Percentiles rank a stretch among this genome's conserved stretches.
These are phyloP conservation scores for Ochropleura leucogaster DNA, from an alignment of 2,888 invertebrate species.

Conservation along the genomic window DNA sequence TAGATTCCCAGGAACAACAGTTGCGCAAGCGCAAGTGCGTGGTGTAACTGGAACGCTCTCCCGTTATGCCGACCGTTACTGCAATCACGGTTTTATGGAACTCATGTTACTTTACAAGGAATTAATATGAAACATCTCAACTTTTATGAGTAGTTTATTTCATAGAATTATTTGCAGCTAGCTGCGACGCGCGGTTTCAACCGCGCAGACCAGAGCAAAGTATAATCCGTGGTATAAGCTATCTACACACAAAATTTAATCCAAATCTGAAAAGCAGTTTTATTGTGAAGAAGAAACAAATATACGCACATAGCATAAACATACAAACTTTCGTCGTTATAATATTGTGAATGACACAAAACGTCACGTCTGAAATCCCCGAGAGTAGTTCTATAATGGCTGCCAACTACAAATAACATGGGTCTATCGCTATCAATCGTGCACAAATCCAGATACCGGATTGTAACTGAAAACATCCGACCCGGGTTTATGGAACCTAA, in stretches of 20 bases:
- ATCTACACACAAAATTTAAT: no score
- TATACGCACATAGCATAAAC: no score
- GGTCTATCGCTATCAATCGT: neutral
- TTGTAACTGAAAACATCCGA: neutral
- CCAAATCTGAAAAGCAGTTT: no score
- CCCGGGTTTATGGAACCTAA: neutral
- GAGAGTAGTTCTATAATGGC: neutral
- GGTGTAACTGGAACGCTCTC: constrained; percentile 74
- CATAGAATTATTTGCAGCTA: neutral
- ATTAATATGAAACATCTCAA: constrained; percentile 33
- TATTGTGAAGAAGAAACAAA: no score
- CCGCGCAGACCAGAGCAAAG: no score
- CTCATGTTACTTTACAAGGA: constrained; percentile 65
- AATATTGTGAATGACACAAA: neutral
- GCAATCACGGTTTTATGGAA: constrained; percentile 74
- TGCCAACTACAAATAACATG: neutral
- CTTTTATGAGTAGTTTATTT: constrained; percentile 15
- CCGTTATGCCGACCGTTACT: constrained; percentile 83
- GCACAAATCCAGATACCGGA: no score
- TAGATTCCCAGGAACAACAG: constrained; percentile 63
- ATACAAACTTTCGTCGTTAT: no score
- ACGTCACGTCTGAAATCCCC: neutral
- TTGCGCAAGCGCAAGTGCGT: constrained; percentile 53
- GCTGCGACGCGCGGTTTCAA: no score
- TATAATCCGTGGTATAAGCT: no score